Base-by-base conservation (phyloP, 2,888 invertebrate species). In the Julus scandinavius region DNA sequence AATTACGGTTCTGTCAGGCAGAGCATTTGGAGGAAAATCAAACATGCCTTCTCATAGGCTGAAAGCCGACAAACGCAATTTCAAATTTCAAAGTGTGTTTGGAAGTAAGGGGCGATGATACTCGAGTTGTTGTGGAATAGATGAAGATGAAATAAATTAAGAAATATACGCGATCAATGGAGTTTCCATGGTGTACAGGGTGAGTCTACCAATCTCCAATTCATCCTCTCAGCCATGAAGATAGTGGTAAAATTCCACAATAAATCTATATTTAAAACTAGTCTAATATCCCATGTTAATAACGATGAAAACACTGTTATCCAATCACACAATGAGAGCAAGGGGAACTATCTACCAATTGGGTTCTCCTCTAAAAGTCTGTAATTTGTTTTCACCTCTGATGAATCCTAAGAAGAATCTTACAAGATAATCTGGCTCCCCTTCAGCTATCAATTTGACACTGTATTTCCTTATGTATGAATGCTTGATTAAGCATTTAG, bases 91-190 rank as follows among this genome's bases (percentile, higher is more conserved):
- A 72, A 72, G 63, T n/a, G 20, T 72, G 63, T 72, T 72, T 72
- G 63, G 4, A 45, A n/a, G 63, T n/a, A 20, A n/a, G 63, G 20
- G 20, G 63, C n/a, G 58, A 63, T 17, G 63, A 72, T 54, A 54
- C 54, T 15, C 54, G 54, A 20, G 63, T 7, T 20, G 63, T 3
- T 72, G 63, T 5, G 2, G 20, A 58, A 72, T 72, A 72, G 63
- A 72, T 72, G 63, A 72, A 72, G 63, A 72, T 72, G 63, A 72
- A 72, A 72, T 72, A 72, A 72, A 72, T 72, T 72, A 72, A 72
- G 41, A 29, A 84, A 83, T 40, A 83, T 83, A 40, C 17, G 83
- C 83, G 40, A 38, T 83, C 40, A 13, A 38, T 72, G 29, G 72
- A 20, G 6, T 45, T 45, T 2, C 41, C 41, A 45, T 45, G 2